Evolutionary conservation across 2,888 invertebrate genomes (phyloP).

Genomic region (Cotesia congregata): DNA sequence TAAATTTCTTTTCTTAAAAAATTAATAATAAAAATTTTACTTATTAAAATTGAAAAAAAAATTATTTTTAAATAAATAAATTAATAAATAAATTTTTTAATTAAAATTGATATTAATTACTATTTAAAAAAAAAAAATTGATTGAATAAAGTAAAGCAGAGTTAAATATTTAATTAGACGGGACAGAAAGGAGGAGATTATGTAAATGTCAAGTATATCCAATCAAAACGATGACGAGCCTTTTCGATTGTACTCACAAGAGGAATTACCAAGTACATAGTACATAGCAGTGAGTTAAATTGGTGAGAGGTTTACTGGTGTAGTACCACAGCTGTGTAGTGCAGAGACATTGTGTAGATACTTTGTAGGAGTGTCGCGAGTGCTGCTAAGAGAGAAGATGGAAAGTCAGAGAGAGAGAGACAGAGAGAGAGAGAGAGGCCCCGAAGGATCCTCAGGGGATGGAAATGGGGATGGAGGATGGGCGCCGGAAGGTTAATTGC

Average conservation of each 20-base stretch:
- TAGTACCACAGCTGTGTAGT: conserved; percentile 8
- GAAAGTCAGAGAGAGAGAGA: conserved; percentile 35
- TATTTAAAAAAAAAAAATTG: neutral
- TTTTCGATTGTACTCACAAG: conserved; percentile 11
- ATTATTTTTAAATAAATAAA: no score
- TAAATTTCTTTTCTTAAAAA: no score
- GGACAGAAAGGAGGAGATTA: conserved; percentile 57
- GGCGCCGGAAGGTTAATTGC: conserved; percentile 66
- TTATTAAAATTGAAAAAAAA: no score
- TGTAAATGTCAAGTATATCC: conserved; percentile 61
- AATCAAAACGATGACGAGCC: conserved; percentile 9
- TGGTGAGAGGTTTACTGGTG: conserved; percentile 21
- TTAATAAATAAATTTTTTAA: no score
- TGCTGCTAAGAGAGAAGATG: conserved; percentile 37
- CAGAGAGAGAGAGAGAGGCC: conserved; percentile 42
- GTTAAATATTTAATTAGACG: neutral
- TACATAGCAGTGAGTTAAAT: conserved; percentile 19
- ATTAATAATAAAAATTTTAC: no score
- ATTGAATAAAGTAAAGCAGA: neutral
- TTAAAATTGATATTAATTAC: no score
- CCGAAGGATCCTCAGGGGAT: conserved; percentile 46
- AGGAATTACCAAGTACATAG: conserved; percentile 31
- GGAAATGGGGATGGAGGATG: conserved; percentile 57
- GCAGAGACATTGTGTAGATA: conserved; percentile 36
- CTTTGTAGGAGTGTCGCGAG: conserved; percentile 41